Conservation (phyloP, 35 echinoderm and acorn worm species). For the Amphiura filiformis region DNA sequence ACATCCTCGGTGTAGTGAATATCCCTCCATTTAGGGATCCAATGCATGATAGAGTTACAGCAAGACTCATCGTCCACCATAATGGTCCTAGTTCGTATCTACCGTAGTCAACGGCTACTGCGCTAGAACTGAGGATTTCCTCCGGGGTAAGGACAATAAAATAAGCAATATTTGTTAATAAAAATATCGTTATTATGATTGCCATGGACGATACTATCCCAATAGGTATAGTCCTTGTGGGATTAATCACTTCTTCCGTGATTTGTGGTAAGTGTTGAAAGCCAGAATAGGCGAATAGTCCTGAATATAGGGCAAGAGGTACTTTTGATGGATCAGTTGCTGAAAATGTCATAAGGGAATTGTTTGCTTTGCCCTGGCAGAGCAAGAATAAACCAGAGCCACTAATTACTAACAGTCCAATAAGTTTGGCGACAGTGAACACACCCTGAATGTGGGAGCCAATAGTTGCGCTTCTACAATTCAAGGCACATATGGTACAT, state of each 20-base stretch:
- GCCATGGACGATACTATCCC: conserved; percentile 2
- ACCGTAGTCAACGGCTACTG: conserved; percentile 35
- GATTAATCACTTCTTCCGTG: background rate
- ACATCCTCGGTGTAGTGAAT: conserved; percentile 69
- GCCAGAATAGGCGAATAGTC: background rate
- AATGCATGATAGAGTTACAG: conserved; percentile 65
- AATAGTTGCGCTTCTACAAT: conserved; percentile 29
- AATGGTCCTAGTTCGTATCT: conserved; percentile 45
- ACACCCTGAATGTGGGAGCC: conserved; percentile 23
- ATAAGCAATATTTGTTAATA: conserved; percentile 19
- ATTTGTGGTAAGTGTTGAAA: background rate
- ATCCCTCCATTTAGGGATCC: conserved; percentile 72
- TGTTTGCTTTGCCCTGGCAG: conserved; percentile 28
- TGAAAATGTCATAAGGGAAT: background rate
- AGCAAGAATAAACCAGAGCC: conserved; percentile 33
- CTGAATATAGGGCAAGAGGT: background rate
- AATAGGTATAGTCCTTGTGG: conserved; percentile 7
- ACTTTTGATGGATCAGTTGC: background rate
- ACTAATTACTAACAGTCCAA: conserved; percentile 37
- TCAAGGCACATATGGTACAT: conserved; percentile 9
- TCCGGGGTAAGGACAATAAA: conserved; percentile 19
- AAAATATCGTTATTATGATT: background rate
- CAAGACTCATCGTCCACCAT: conserved; percentile 52
- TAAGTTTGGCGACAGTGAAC: conserved; percentile 47
- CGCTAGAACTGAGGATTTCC: conserved; percentile 17